A percentile compares a stretch with the other conserved stretches of the same genome.
Conservation (phyloP, 1,140 invertebrate species). For the Anagrus nilaparvatae region DNA sequence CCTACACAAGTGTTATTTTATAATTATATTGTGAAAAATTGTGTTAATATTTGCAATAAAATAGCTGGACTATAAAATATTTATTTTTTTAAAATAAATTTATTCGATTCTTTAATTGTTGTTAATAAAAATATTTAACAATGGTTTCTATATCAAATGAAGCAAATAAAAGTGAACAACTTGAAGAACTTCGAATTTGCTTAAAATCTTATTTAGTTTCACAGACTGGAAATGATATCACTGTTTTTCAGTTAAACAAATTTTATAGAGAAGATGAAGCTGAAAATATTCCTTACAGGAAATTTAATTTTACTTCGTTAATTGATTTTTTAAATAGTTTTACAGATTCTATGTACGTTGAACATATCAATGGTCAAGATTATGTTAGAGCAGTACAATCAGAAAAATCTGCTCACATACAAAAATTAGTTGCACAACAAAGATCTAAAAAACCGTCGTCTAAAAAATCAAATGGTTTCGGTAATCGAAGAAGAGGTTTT, state of each 20-base stretch:
- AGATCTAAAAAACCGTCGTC: conserved; percentile 4
- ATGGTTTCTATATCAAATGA: too few relatives aligned
- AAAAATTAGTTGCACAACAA: conserved; percentile 22
- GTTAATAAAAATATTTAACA: conserved; percentile 1
- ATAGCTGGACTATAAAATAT: too few relatives aligned
- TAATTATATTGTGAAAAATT: too few relatives aligned
- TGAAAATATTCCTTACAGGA: conserved; percentile 20
- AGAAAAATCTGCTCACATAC: conserved; percentile 25
- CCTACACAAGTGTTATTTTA: too few relatives aligned
- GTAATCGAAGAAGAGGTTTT: neutral
- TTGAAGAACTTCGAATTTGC: conserved; percentile 14
- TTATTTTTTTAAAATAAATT: too few relatives aligned
- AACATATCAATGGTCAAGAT: neutral
- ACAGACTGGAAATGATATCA: conserved; percentile 1
- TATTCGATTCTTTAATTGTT: too few relatives aligned
- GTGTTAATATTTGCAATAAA: too few relatives aligned
- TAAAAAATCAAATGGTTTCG: neutral
- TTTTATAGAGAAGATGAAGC: conserved; percentile 19
- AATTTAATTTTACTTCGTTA: conserved; percentile 16
- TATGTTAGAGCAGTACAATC: conserved; percentile 18
- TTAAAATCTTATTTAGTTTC: conserved; percentile 21
- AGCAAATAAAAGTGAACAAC: too few relatives aligned
- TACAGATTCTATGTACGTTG: conserved; percentile 11
- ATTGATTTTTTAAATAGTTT: conserved; percentile 19
- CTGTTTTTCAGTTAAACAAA: conserved; percentile 1